Percentiles rank a stretch among this genome's conserved stretches.
Conservation (phyloP, 1,140 invertebrate species). For the Pachyrhynchus sulphureomaculatus region DNA sequence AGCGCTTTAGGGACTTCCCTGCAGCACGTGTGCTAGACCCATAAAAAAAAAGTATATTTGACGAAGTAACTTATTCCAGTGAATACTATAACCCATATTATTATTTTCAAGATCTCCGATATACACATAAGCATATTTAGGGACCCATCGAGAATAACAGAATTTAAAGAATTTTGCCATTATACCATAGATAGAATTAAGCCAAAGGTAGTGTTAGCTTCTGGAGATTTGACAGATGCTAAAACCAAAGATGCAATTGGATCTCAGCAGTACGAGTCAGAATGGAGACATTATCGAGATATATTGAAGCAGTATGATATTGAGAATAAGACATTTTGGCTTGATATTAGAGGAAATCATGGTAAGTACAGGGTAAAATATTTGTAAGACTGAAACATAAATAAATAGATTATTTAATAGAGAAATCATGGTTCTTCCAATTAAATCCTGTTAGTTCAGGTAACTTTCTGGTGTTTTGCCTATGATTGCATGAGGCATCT, state of each 20-base stretch:
- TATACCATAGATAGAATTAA: constrained; percentile 72
- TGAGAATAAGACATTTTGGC: constrained; percentile 72
- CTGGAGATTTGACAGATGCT: constrained; percentile 89
- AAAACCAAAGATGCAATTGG: constrained; percentile 77
- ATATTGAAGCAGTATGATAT: constrained; percentile 70
- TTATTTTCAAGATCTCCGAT: constrained; percentile 73
- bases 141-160: constrained; percentile 70
- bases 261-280: constrained; percentile 77
- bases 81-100: no score
- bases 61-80: constrained; percentile 1
- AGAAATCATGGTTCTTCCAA: no score
- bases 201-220: constrained; percentile 79
- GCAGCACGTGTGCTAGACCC: no score
- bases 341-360: constrained; percentile 94
- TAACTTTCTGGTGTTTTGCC: no score
- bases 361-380: constrained; percentile 60
- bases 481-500: no score
- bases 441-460: no score
- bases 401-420: no score
- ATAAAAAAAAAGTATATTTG: no score
- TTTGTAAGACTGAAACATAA: no score
- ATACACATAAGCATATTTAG: constrained; percentile 86
- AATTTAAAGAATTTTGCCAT: constrained; percentile 81
- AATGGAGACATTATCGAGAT: constrained; percentile 82
- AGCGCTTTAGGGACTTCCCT: no score